Evolutionary conservation across 2,113 vertebrate species (phyloP).

Genomic region (Eretmochelys imbricata): DNA sequence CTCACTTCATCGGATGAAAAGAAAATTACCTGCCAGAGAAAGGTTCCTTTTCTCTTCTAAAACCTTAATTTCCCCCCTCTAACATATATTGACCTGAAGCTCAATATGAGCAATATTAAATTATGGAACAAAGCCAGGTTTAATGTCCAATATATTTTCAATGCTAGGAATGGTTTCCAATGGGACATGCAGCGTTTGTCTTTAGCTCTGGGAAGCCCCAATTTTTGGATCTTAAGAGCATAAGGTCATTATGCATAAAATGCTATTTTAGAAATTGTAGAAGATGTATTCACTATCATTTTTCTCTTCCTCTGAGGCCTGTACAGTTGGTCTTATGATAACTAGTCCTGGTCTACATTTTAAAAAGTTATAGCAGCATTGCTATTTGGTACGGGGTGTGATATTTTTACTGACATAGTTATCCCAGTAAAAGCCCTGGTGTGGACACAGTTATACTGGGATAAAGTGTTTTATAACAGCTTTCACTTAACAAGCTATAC

Average conservation of each 20-base stretch:
- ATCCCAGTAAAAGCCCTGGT: neutral
- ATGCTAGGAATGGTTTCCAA: neutral
- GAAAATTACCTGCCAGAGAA: neutral
- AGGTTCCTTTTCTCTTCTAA: neutral
- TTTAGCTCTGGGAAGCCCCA: neutral
- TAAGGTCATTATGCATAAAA: neutral
- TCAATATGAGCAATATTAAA: neutral
- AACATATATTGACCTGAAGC: neutral
- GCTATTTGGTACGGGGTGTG: neutral
- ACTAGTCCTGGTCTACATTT: neutral
- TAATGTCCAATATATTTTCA: neutral
- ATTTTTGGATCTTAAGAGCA: neutral
- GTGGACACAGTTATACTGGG: neutral
- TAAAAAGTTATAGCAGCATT: neutral
- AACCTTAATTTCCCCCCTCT: neutral
- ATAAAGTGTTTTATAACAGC: rapidly evolving
- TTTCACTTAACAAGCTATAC: neutral
- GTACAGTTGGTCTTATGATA: neutral
- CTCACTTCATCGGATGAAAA: too few species aligned
- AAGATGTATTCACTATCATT: neutral
- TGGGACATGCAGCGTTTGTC: neutral
- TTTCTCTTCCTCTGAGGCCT: neutral
- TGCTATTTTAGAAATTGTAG: neutral
- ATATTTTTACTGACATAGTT: neutral
- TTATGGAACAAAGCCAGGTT: neutral